phyloP scores from a whole-genome alignment of 2,113 vertebrate species.

The Tympanuchus pallidicinctus region DNA sequence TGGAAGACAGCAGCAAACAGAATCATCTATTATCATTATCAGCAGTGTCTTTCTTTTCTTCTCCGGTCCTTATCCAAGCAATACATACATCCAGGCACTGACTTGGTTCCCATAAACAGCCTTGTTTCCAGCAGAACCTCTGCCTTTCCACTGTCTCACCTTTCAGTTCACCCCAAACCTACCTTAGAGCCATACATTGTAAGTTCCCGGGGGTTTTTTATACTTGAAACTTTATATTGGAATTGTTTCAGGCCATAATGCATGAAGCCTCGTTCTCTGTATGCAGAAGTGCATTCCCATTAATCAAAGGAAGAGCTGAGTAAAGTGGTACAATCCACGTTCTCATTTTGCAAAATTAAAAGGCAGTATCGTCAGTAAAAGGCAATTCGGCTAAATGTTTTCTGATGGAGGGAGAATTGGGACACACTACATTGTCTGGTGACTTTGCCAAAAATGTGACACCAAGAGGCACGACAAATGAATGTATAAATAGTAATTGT shows the following conservation, averaged over 20 bases:
- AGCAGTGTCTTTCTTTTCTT: conserved; percentile 18
- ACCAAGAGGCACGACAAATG: conserved; percentile 73
- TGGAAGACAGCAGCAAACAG: conserved; percentile 19
- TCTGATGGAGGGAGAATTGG: conserved; percentile 76
- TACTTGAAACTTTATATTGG: conserved; percentile 66
- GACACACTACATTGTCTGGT: conserved; percentile 56
- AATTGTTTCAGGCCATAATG: conserved; percentile 69
- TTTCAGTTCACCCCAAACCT: conserved; percentile 65
- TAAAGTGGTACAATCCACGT: conserved; percentile 71
- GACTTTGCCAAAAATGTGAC: conserved; percentile 79
- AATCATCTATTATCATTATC: conserved; percentile 54
- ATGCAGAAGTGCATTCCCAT: conserved; percentile 65
- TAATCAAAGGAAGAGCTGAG: conserved; percentile 79
- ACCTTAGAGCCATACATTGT: conserved; percentile 63
- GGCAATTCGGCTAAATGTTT: conserved; percentile 76
- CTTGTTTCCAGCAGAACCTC: conserved; percentile 26
- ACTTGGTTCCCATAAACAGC: conserved; percentile 11
- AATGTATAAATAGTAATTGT: conserved; percentile 79
- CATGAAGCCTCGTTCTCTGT: conserved; percentile 31
- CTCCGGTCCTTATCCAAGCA: conserved; percentile 31
- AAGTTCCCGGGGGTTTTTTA: conserved; percentile 4
- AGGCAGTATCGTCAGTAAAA: conserved; percentile 75
- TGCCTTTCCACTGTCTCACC: conserved; percentile 56
- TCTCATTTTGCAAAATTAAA: conserved; percentile 79
- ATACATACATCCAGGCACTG: neutral